These are phyloP conservation scores for Lucinisca nassula DNA, from an alignment of 2,888 invertebrate genomes.

Conservation along the genomic window DNA sequence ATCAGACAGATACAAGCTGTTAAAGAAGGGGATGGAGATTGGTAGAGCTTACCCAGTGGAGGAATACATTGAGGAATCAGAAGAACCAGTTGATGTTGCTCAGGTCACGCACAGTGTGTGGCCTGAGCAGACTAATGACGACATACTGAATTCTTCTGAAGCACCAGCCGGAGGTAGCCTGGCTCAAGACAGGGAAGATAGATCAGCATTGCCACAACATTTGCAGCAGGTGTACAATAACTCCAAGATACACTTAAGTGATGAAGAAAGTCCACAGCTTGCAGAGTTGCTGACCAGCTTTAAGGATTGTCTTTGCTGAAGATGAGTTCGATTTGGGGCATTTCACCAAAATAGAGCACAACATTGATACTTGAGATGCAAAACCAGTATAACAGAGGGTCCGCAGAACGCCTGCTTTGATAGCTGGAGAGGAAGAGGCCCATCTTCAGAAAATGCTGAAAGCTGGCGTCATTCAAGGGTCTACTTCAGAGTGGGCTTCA, in stretches of 20 bases:
- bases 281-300: neutral
- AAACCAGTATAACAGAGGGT: conserved; percentile 52
- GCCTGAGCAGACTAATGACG: neutral
- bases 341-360: neutral
- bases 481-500: conserved; percentile 55
- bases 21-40: conserved; percentile 27
- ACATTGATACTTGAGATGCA: conserved; percentile 36
- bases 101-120: neutral
- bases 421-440: conserved; percentile 53
- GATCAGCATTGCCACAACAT: neutral
- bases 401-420: conserved; percentile 41
- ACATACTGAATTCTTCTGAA: neutral
- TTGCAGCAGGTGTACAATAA: conserved; percentile 5
- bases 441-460: conserved; percentile 49
- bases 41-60: conserved; percentile 18
- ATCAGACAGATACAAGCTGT: conserved; percentile 11
- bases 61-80: neutral
- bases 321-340: conserved; percentile 26
- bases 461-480: conserved; percentile 45
- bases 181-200: too few relatives aligned
- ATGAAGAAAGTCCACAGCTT: conserved; percentile 14
- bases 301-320: conserved; percentile 11
- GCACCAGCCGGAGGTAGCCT: neutral
- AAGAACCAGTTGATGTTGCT: neutral
- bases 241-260: neutral